phyloP scores from a whole-genome alignment of 1,140 invertebrate species.

The Scaptomyza graminum region DNA sequence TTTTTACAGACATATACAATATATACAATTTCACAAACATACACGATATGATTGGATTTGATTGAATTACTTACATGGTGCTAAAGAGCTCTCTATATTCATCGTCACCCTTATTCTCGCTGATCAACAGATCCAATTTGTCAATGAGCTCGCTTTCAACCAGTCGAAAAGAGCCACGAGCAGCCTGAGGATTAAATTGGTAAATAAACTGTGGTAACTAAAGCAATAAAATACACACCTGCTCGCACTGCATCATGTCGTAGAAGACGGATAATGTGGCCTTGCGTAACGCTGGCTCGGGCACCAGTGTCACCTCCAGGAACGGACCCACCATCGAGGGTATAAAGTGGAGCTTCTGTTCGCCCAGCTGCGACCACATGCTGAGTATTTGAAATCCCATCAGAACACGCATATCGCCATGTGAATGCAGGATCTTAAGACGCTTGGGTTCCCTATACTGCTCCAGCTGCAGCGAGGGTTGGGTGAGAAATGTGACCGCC shows the following conservation, averaged over 20 bases:
- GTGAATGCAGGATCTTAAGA: constrained; percentile 91
- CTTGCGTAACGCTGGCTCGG: constrained; percentile 93
- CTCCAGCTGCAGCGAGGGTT: constrained; percentile 93
- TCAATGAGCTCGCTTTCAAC: constrained; percentile 97
- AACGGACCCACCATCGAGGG: constrained; percentile 97
- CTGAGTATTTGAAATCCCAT: constrained; percentile 97
- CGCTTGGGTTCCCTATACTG: constrained; percentile 92
- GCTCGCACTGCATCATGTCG: constrained; percentile 98
- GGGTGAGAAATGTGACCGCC: constrained; percentile 94
- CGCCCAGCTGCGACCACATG: constrained; percentile 96
- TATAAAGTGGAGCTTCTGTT: constrained; percentile 92
- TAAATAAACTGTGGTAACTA: background rate
- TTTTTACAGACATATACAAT: constrained; percentile 59
- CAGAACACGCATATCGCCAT: constrained; percentile 95
- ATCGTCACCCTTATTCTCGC: constrained; percentile 96
- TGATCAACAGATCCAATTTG: constrained; percentile 95
- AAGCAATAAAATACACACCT: constrained; percentile 84
- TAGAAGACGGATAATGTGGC: constrained; percentile 97
- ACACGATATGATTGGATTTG: constrained; percentile 33
- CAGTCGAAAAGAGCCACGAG: constrained; percentile 88
- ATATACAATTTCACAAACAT: constrained; percentile 57
- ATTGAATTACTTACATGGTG: constrained; percentile 92
- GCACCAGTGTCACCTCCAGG: constrained; percentile 96
- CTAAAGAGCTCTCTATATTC: constrained; percentile 96
- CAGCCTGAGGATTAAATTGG: constrained; percentile 57